phyloP scores from a whole-genome alignment of 2,797 vertebrate genomes.

The Melanotaenia nigrans region DNA sequence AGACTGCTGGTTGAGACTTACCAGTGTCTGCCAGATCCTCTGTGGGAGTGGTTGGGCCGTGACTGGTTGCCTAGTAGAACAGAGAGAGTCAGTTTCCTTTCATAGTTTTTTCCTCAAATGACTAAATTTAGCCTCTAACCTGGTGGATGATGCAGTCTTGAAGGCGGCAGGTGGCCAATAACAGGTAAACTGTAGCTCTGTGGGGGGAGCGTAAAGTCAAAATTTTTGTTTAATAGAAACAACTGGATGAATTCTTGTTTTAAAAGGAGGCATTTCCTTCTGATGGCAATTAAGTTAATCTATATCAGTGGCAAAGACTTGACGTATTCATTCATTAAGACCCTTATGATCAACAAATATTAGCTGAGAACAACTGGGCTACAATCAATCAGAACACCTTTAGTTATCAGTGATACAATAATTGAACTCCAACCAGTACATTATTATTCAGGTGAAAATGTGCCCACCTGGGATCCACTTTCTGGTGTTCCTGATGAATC shows the following conservation, averaged over 20 bases:
- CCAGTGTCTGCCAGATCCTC: conserved; percentile 73
- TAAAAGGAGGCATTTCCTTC: not conserved
- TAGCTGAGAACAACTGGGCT: not conserved
- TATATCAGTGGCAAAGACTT: not conserved
- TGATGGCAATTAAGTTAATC: not conserved
- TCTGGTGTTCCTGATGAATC: conserved; percentile 49
- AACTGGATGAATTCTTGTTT: not conserved
- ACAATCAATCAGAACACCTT: not conserved
- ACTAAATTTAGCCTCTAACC: conserved; percentile 49
- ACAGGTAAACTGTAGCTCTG: conserved; percentile 90
- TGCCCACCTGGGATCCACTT: conserved; percentile 59
- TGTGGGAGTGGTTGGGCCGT: conserved; percentile 60
- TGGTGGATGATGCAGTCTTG: conserved; percentile 56
- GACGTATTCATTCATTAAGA: not conserved
- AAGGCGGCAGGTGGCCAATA: conserved; percentile 85
- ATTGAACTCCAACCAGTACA: not conserved
- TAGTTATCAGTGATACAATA: not conserved
- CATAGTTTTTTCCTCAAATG: not conserved
- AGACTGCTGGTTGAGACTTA: conserved; percentile 7
- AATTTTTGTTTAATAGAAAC: not conserved
- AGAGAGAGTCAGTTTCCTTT: conserved; percentile 19
- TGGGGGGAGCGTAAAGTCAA: conserved; percentile 1
- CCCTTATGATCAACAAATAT: not conserved
- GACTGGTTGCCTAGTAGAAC: conserved; percentile 61
- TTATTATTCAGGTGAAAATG: not conserved